A percentile compares a stretch with the other conserved stretches of the same genome.
These are phyloP conservation scores for Mythimna impura DNA, from an alignment of 2,888 invertebrate genomes.

Conservation along the genomic window DNA sequence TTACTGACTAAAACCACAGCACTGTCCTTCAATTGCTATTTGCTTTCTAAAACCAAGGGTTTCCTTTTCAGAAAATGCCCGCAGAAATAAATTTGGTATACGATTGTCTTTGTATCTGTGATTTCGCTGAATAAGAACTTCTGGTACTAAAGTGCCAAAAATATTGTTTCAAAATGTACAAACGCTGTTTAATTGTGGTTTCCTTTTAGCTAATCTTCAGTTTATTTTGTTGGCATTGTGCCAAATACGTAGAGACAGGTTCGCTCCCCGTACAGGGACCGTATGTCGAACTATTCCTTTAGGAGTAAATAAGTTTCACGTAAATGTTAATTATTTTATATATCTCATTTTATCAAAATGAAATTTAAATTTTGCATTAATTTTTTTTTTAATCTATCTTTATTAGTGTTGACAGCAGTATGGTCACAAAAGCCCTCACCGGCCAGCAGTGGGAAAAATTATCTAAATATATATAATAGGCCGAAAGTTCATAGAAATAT, in stretches of 20 bases:
- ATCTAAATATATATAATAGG: too few relatives aligned
- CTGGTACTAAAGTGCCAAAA: not conserved
- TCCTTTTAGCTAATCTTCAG: slow-evolving; percentile 22
- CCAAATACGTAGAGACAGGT: slow-evolving; percentile 10
- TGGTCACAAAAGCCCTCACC: too few relatives aligned
- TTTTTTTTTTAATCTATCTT: not conserved
- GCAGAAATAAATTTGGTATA: too few relatives aligned
- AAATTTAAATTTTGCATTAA: too few relatives aligned
- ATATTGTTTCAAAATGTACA: slow-evolving; percentile 8
- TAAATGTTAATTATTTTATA: not conserved
- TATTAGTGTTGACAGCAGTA: not conserved
- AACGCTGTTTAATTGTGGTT: slow-evolving; percentile 13
- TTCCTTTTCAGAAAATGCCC: too few relatives aligned
- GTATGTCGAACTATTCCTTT: not conserved
- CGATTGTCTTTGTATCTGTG: too few relatives aligned
- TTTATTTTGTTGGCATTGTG: slow-evolving; percentile 18
- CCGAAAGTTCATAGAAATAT: too few relatives aligned
- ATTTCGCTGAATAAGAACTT: not conserved
- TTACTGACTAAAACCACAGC: too few relatives aligned
- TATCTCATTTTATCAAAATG: not conserved
- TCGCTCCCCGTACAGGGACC: slow-evolving; percentile 3
- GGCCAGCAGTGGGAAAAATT: too few relatives aligned
- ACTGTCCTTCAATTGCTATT: too few relatives aligned
- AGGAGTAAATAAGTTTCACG: not conserved
- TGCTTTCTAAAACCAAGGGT: too few relatives aligned